Percentiles rank a stretch among this genome's conserved stretches.
These are phyloP conservation scores for Aplysia californica DNA, from an alignment of 1,140 invertebrate genomes.

Conservation along the genomic window DNA sequence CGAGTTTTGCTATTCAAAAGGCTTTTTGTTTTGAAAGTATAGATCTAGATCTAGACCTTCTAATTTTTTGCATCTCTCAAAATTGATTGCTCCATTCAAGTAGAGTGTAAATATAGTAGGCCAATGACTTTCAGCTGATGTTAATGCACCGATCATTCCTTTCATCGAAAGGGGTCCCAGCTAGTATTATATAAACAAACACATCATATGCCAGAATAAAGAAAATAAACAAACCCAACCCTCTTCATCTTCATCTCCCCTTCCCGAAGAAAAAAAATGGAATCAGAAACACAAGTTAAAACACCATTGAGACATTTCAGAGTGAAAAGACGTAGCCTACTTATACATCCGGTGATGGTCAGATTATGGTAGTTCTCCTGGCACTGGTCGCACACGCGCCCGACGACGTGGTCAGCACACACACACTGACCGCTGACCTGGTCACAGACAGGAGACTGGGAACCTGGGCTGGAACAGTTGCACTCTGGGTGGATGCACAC, in stretches of 20 bases:
- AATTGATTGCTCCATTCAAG: too few relatives aligned
- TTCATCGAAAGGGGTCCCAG: too few relatives aligned
- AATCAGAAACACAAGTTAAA: not conserved
- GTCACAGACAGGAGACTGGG: conserved; percentile 71
- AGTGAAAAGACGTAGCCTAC: not conserved
- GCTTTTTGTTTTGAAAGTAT: too few relatives aligned
- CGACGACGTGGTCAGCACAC: conserved; percentile 90
- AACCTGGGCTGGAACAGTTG: conserved; percentile 90
- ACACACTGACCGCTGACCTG: conserved; percentile 84
- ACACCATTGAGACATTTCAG: not conserved
- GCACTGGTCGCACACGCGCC: conserved; percentile 92
- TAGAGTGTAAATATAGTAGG: too few relatives aligned
- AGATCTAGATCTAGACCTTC: too few relatives aligned
- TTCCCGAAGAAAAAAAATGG: too few relatives aligned
- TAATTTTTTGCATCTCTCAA: too few relatives aligned
- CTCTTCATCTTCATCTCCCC: not conserved
- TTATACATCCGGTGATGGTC: not conserved
- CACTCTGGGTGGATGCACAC: conserved; percentile 72
- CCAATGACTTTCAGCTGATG: too few relatives aligned
- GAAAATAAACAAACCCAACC: not conserved
- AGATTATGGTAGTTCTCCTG: conserved; percentile 69
- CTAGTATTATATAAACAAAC: not conserved
- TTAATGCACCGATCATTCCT: too few relatives aligned
- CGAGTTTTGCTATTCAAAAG: too few relatives aligned
- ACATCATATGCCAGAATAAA: not conserved